A percentile compares a stretch with the other conserved stretches of the same genome.
Conservation (phyloP, 1,140 invertebrate genomes). For the Saxidomus purpurata region DNA sequence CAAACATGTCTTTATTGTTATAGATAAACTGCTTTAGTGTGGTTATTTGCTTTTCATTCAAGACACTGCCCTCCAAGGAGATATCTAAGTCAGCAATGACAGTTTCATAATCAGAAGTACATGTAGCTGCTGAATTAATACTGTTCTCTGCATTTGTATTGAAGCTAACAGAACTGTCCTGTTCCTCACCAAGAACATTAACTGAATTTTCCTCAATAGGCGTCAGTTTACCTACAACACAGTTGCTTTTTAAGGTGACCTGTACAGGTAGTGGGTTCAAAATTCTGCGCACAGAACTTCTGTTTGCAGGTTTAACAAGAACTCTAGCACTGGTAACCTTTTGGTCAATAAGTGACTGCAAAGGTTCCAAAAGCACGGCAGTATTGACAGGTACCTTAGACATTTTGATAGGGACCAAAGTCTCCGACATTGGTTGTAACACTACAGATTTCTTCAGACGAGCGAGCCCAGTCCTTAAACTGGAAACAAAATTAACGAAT, state of each 20-base stretch:
- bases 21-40: conserved; percentile 24
- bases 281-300: not conserved
- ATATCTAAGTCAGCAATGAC: conserved; percentile 6
- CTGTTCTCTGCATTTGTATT: not conserved
- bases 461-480: not conserved
- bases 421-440: not conserved
- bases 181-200: not conserved
- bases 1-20: conserved; percentile 49
- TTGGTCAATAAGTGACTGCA: not conserved
- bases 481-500: not conserved
- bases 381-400: not conserved
- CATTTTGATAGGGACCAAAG: conserved; percentile 16
- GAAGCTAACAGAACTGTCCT: not conserved
- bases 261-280: conserved; percentile 1
- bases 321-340: not conserved
- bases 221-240: conserved; percentile 18
- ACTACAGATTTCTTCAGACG: not conserved
- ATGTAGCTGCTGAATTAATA: not conserved
- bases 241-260: not conserved
- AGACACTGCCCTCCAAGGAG: not conserved
- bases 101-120: not conserved
- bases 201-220: conserved; percentile 38
- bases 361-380: not conserved
- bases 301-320: not conserved
- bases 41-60: not conserved